These are phyloP conservation scores for Zalophus californianus DNA, from an alignment of 2,797 vertebrate species.

Conservation along the genomic window DNA sequence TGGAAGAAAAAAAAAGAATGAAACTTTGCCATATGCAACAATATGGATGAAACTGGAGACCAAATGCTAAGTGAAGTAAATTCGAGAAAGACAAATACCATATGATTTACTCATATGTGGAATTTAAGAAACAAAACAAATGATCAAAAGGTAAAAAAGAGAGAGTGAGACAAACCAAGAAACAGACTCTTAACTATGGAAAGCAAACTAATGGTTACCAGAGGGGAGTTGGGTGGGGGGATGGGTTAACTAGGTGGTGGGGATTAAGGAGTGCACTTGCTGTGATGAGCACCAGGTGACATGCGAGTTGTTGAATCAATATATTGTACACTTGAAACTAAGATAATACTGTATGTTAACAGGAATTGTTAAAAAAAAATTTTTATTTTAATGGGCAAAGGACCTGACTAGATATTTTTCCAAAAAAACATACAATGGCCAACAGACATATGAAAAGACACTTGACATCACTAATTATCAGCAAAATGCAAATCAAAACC, in stretches of 20 bases:
- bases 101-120: not conserved
- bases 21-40: not conserved
- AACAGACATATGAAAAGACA: not conserved
- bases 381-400: not conserved
- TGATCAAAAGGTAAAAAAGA: not conserved
- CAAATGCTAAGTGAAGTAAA: not conserved
- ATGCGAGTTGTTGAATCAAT: not conserved
- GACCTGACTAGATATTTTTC: not conserved
- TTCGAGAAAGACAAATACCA: not conserved
- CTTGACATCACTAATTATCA: not conserved
- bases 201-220: not conserved
- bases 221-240: not conserved
- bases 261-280: not conserved
- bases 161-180: not conserved
- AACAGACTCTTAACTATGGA: not conserved
- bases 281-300: not conserved
- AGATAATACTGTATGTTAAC: not conserved
- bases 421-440: not conserved
- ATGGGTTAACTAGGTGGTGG: not conserved
- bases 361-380: not conserved
- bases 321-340: not conserved
- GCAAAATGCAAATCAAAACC: not conserved
- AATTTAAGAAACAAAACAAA: not conserved
- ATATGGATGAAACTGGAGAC: not conserved
- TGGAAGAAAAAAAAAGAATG: not conserved